Percentiles rank a stretch among this genome's conserved stretches.
These are phyloP conservation scores for Xenopus borealis DNA, from an alignment of 2,113 vertebrate species.

Conservation along the genomic window DNA sequence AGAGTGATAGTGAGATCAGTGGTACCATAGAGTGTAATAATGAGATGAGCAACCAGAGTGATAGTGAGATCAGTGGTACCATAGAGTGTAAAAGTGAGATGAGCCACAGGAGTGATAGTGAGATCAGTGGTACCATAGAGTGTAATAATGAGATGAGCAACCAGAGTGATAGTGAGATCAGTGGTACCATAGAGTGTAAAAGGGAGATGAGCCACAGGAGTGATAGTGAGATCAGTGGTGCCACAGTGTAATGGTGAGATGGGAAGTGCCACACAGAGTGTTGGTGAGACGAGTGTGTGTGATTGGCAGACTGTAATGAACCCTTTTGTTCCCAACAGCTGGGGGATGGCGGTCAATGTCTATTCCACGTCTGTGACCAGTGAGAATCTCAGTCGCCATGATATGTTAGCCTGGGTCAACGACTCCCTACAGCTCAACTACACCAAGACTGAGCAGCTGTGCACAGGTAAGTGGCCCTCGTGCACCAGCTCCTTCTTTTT, in stretches of 20 bases:
- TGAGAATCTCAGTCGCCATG: constrained; percentile 95
- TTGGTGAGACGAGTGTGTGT: background rate
- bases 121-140: too few species aligned
- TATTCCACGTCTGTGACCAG: constrained; percentile 92
- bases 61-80: background rate
- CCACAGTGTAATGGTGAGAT: background rate
- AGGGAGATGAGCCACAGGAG: background rate
- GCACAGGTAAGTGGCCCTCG: constrained; percentile 74
- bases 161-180: background rate
- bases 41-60: background rate
- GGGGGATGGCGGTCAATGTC: constrained; percentile 97
- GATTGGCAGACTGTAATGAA: too few species aligned
- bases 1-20: background rate
- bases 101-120: background rate
- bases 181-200: too few species aligned
- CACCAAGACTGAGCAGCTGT: constrained; percentile 93
- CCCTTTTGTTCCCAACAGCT: constrained; percentile 56
- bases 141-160: too few species aligned
- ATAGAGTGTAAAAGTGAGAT: too few species aligned
- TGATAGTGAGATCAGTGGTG: background rate
- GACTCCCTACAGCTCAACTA: constrained; percentile 91
- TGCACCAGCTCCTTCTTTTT: too few species aligned
- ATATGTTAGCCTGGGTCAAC: constrained; percentile 96
- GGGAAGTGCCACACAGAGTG: background rate
- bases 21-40: too few species aligned